Evolutionary conservation across 2,797 vertebrate genomes (phyloP).

Genomic region (Acipenser ruthenus): DNA sequence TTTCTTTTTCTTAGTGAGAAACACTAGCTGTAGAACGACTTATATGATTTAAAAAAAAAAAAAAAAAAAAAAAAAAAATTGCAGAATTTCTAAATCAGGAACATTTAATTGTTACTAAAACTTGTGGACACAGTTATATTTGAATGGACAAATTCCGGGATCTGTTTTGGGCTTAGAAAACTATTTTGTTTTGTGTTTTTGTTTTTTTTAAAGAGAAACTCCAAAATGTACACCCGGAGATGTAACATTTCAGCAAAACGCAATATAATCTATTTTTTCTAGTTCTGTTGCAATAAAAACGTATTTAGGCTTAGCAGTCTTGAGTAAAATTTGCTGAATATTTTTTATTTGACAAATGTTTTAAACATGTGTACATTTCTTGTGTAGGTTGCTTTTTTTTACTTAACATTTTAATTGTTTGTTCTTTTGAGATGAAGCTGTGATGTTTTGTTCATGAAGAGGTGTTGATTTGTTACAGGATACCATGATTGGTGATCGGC

Average conservation of each 20-base stretch:
- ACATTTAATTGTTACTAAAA: conserved; percentile 90
- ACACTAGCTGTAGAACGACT: conserved; percentile 98
- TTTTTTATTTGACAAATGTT: conserved; percentile 45
- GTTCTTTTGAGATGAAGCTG: conserved; percentile 65
- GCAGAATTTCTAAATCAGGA: conserved; percentile 88
- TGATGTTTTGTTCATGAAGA: conserved; percentile 76
- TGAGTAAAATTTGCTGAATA: conserved; percentile 61
- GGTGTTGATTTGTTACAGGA: conserved; percentile 65
- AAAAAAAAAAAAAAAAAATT: conserved; percentile 47
- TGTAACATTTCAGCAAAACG: conserved; percentile 83
- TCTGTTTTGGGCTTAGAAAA: conserved; percentile 60
- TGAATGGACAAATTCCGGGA: conserved; percentile 68
- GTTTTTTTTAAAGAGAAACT: conserved; percentile 62
- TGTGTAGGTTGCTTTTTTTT: conserved; percentile 42
- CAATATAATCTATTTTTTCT: conserved; percentile 74
- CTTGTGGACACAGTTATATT: conserved; percentile 80
- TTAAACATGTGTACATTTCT: conserved; percentile 54
- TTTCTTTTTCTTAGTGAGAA: conserved; percentile 84
- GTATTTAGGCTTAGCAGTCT: conserved; percentile 89
- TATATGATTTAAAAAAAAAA: conserved; percentile 62
- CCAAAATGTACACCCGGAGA: conserved; percentile 71
- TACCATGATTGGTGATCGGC: conserved; percentile 53
- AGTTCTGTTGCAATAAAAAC: conserved; percentile 82
- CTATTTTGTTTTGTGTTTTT: conserved; percentile 45
- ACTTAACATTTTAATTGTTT: conserved; percentile 63